These are phyloP conservation scores for Phoxinus dragarum DNA, from an alignment of 2,797 vertebrate genomes.

Conservation along the genomic window DNA sequence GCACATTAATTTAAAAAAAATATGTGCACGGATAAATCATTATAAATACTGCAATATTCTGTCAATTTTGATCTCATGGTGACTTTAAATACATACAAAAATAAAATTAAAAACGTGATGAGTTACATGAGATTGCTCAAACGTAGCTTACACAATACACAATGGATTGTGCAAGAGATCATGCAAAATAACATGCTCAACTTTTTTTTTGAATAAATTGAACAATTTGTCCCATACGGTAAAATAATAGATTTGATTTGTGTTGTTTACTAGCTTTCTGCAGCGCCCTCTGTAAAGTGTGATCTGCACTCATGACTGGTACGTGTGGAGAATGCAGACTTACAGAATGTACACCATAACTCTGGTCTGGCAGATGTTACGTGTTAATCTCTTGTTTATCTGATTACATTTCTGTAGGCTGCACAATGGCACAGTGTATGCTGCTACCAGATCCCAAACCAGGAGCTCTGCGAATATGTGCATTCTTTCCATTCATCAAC, in stretches of 20 bases:
- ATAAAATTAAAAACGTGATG: no score
- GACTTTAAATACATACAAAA: no score
- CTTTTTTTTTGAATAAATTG: not conserved
- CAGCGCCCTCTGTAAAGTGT: not conserved
- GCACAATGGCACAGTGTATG: constrained; percentile 27
- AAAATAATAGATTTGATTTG: not conserved
- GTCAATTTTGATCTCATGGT: no score
- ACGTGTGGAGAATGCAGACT: constrained; percentile 7
- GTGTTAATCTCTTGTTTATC: constrained; percentile 45
- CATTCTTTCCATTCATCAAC: constrained; percentile 43
- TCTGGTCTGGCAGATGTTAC: constrained; percentile 30
- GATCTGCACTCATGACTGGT: constrained; percentile 2
- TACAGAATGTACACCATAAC: constrained; percentile 20
- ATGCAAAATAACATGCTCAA: not conserved
- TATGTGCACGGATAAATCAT: no score
- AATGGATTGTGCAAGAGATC: not conserved
- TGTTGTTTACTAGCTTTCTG: not conserved
- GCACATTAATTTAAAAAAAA: no score
- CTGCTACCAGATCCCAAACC: constrained; percentile 31
- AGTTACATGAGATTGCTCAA: not conserved
- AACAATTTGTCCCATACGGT: not conserved
- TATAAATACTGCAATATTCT: no score
- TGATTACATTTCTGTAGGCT: constrained; percentile 38
- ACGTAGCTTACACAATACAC: not conserved
- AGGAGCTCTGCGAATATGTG: constrained; percentile 23